Evolutionary conservation across 2,113 vertebrate genomes (phyloP).

Genomic region (Pipra filicauda): DNA sequence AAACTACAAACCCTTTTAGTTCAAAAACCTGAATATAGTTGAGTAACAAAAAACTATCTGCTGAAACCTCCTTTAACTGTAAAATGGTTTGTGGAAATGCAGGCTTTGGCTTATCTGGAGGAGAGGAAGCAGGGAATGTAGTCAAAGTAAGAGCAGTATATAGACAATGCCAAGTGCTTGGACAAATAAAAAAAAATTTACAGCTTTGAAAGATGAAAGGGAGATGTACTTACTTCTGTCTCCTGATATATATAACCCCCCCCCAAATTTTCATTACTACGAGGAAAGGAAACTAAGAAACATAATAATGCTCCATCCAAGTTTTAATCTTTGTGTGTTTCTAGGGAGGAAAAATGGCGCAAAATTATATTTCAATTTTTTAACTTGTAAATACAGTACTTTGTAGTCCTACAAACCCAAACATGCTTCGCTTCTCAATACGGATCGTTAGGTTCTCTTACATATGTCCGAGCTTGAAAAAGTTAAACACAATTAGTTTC

Average conservation of each 20-base stretch:
- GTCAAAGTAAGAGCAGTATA: background rate
- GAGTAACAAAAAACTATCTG: background rate
- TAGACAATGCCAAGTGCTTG: background rate
- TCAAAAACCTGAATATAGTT: background rate
- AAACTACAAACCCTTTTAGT: background rate
- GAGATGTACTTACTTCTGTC: background rate
- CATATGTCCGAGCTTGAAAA: background rate
- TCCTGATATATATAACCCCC: background rate
- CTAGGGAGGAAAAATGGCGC: rapidly evolving
- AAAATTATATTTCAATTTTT: background rate
- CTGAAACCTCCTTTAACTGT: background rate
- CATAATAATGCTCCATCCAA: background rate
- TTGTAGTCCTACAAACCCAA: background rate
- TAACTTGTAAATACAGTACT: background rate
- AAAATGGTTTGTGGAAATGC: background rate
- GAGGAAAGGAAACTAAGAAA: background rate
- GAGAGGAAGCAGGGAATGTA: background rate
- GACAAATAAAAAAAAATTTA: background rate
- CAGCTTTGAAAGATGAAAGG: background rate
- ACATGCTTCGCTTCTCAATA: background rate
- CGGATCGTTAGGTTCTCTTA: background rate
- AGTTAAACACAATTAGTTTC: background rate
- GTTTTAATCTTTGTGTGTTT: background rate
- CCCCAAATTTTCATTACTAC: background rate
- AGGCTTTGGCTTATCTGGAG: background rate